Base-by-base conservation (phyloP, 2,888 invertebrate species). In the Kryphioiulus occultus region DNA sequence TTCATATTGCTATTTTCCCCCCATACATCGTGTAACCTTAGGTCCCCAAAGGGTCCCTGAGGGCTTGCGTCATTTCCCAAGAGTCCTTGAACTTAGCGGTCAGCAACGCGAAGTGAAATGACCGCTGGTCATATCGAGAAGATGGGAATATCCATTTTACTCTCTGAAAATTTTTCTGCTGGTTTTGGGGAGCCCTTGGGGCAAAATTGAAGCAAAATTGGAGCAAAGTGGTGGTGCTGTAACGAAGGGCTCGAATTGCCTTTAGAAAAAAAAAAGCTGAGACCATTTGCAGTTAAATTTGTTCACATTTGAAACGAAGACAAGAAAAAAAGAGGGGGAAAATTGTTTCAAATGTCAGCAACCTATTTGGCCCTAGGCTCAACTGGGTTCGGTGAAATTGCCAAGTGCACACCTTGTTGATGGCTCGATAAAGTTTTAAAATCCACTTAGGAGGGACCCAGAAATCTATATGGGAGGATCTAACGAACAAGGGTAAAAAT, bases 331-430 rank as follows among this genome's bases (percentile, higher is more conserved):
- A 22, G 4, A 22, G 22, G 59, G 59, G 59, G 22, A 59, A 59
- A 59, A 59, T 59, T 59, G 59, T 59, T 59, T 59, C 59, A 59
- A 59, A 59, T 59, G 59, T 59, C 59, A 59, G 59, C 59, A 59
- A 59, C 59, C n/a, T 22, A 59, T n/a, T 59, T 59, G n/a, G 59
- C 59, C 59, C 59, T 22, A 22, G 59, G 59, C 59, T 4, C n/a
- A 59, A 22, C n/a, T 22, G 3, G 59, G 59, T 39, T 59, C 15
- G n/a, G n/a, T 59, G 59, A 59, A 59, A 59, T 59, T 59, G 22
- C 22, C 22, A 59, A 59, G 59, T 59, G 59, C 22, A 4, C 59
- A 22, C 59, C 59, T 22, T 59, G 59, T 59, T 22, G 59, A 59
- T 22, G 22, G 59, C 22, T 59, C 22, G 59, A 59, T 59, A 59